Evolutionary conservation across 2,888 invertebrate species (phyloP).

Genomic region (Cactoblastis cactorum): DNA sequence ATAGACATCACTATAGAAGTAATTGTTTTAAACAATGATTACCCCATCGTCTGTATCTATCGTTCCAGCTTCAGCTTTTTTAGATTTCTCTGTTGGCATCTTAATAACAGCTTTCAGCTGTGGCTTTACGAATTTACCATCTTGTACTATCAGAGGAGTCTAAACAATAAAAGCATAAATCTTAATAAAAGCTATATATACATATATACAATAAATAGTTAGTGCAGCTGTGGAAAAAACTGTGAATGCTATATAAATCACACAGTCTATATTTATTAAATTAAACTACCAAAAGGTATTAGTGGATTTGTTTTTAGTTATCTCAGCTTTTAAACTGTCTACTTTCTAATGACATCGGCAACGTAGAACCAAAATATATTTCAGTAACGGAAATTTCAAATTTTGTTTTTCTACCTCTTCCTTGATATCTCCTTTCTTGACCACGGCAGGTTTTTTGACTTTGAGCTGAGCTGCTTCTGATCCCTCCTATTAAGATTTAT

Average conservation of each 20-base stretch:
- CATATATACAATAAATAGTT: constrained; percentile 44
- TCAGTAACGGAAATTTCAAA: constrained; percentile 4
- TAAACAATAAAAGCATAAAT: constrained; percentile 60
- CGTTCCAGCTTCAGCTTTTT: constrained; percentile 48
- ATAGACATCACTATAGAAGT: constrained; percentile 38
- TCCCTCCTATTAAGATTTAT: constrained; percentile 53
- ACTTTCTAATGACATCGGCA: constrained; percentile 14
- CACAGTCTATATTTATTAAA: constrained; percentile 31
- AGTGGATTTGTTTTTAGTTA: constrained; percentile 48
- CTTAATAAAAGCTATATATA: constrained; percentile 35
- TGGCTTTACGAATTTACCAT: constrained; percentile 71
- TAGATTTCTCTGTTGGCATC: constrained; percentile 59
- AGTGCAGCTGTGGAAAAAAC: constrained; percentile 39
- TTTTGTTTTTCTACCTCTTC: constrained; percentile 56
- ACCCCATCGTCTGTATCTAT: constrained; percentile 53
- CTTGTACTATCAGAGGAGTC: constrained; percentile 67
- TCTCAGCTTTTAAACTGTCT: constrained; percentile 43
- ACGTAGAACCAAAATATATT: constrained; percentile 21
- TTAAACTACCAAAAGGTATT: constrained; percentile 37
- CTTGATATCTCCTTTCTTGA: constrained; percentile 60
- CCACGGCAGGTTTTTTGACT: constrained; percentile 70
- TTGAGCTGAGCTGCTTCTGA: constrained; percentile 69
- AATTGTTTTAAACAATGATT: constrained; percentile 43
- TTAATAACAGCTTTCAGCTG: constrained; percentile 66
- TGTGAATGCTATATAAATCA: constrained; percentile 22